Percentiles rank a stretch among this genome's conserved stretches.
Evolutionary conservation across 1,140 invertebrate genomes (phyloP).

Genomic region (Lysiphlebus fabarum): DNA sequence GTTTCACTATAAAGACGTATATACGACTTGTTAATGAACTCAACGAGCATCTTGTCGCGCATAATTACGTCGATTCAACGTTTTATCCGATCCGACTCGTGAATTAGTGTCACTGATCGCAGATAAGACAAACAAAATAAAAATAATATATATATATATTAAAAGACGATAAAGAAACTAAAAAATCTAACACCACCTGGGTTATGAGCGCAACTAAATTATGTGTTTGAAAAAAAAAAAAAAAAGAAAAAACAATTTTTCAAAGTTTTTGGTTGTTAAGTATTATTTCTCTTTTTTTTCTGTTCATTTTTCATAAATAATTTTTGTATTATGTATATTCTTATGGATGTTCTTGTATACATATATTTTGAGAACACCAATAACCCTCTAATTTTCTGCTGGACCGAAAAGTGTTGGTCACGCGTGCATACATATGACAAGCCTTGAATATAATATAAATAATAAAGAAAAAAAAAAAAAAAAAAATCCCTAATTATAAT

Average conservation of each 20-base stretch:
- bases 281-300: too few species aligned
- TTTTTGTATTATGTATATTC: too few species aligned
- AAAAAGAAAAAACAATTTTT: not conserved
- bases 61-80: constrained; percentile 20
- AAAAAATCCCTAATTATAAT: constrained; percentile 12
- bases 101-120: constrained; percentile 19
- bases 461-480: not conserved
- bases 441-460: not conserved
- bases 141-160: not conserved
- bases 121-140: constrained; percentile 8
- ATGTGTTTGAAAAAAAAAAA: not conserved
- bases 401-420: too few species aligned
- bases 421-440: too few species aligned
- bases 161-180: constrained; percentile 18
- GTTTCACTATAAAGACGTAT: constrained; percentile 19
- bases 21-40: constrained; percentile 20
- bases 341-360: too few species aligned
- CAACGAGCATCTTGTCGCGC: constrained; percentile 13
- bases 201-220: not conserved
- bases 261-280: too few species aligned
- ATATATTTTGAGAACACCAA: too few species aligned
- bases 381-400: too few species aligned
- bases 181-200: constrained; percentile 11
- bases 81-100: constrained; percentile 5
- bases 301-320: too few species aligned